phyloP scores from a whole-genome alignment of 2,797 vertebrate species.

The Halcyon chelicuti region DNA sequence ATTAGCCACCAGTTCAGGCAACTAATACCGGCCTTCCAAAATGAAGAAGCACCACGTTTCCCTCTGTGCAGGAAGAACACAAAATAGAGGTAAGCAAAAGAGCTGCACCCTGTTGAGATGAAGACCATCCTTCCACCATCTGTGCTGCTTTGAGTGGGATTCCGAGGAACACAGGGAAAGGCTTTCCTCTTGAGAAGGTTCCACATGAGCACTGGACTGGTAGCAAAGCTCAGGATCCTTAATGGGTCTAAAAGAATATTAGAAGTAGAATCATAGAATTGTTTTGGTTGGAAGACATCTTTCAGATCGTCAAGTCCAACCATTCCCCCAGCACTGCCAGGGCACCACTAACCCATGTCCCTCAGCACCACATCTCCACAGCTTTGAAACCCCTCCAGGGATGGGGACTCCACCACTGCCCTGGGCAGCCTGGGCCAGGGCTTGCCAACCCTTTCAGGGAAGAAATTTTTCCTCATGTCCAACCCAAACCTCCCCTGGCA shows the following conservation, averaged over 20 bases:
- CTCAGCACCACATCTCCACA: neutral
- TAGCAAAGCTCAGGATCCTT: neutral
- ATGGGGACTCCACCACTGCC: neutral
- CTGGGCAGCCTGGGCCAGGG: neutral
- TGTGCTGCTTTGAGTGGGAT: neutral
- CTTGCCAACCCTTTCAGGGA: neutral
- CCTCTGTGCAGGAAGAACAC: neutral
- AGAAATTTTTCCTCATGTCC: neutral
- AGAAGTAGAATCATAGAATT: neutral
- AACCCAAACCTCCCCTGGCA: neutral
- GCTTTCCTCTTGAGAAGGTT: neutral
- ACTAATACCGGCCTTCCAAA: neutral
- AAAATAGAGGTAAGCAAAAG: neutral
- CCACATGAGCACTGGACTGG: neutral
- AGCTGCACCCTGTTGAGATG: neutral
- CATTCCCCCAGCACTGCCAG: neutral
- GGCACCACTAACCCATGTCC: neutral
- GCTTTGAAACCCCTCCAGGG: neutral
- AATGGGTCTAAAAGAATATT: neutral
- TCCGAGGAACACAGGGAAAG: rapidly evolving
- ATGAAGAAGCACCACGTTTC: neutral
- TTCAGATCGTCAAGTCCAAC: neutral
- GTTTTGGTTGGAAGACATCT: neutral
- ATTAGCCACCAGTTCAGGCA: neutral
- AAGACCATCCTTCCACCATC: rapidly evolving